Evolutionary conservation across 1,140 invertebrate species (phyloP), one percentile per base, ranked within the genome.

Genomic region (Pemphigus obesinymphae): DNA sequence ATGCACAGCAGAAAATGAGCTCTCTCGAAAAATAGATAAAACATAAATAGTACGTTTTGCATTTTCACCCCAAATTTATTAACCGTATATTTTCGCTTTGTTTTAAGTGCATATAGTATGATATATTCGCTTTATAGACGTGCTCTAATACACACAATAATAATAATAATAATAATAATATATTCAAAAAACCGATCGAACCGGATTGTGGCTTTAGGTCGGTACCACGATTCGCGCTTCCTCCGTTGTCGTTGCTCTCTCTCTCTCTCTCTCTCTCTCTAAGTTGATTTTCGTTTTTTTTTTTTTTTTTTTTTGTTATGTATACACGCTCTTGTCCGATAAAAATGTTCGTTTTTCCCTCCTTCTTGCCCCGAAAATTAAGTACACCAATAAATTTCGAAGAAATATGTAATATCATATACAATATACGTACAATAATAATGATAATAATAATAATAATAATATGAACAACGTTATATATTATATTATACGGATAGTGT

Each of bases 321-420:
- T 23, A 61, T 29, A n/a, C 31, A 15, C 13, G 17, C 45, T 13
- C 48, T 53, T 13, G 72, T 50, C 72, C 48, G 43, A 34, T 55
- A 53, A 45, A 29, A 75, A 17, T 50, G 17, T 75, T 75, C 34
- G 3, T 45, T 6, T 34, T 3, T 15, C 34, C 13, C 63, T 37
- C 43, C 29, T 31, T 53, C 29, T 20, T 75, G n/a, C 72, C 26
- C 43, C 72, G 29, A 75, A 50, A 75, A 53, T 75, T 11, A 50
- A 50, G 45, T 75, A 50, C 11, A 75, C 43, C 45, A 53, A 75
- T 75, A 75, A 75, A 75, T 75, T 75, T 75, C 72, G 37, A 31
- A 37, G 17, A 53, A 37, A 53, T 34, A 53, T 75, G 17, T 48
- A 48, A 61, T 61, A 61, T 31, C 40, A 4, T 29, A 34, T n/a